A percentile compares a stretch with the other conserved stretches of the same genome.
phyloP scores from a whole-genome alignment of 2,113 vertebrate genomes.

The Mesitornis unicolor region DNA sequence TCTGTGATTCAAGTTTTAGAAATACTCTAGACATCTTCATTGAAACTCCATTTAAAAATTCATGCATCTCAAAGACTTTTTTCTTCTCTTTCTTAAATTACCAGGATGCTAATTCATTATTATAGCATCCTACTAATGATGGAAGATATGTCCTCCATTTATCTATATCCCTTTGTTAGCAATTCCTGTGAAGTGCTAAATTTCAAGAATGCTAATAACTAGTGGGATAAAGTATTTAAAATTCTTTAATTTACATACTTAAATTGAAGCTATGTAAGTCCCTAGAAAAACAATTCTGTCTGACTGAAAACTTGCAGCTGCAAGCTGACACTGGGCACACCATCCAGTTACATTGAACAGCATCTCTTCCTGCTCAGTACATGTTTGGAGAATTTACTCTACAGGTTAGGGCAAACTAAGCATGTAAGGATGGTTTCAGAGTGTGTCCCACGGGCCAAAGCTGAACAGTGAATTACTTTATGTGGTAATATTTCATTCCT shows the following conservation, averaged over 20 bases:
- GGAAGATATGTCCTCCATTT: neutral
- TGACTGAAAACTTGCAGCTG: neutral
- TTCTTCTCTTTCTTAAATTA: neutral
- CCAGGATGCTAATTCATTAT: neutral
- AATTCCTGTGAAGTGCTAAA: neutral
- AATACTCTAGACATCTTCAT: neutral
- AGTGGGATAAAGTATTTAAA: neutral
- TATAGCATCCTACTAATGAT: neutral
- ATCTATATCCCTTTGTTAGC: neutral
- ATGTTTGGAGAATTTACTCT: neutral
- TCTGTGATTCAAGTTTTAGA: neutral
- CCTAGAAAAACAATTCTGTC: neutral
- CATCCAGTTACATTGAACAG: neutral
- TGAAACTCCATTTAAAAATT: neutral
- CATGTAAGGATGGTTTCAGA: neutral
- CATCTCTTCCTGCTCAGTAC: neutral
- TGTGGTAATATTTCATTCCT: neutral
- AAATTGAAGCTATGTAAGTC: neutral
- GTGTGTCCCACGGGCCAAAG: neutral
- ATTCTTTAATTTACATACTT: neutral
- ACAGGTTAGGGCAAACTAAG: neutral
- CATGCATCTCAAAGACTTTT: neutral
- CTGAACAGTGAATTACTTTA: constrained; percentile 12
- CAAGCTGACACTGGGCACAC: neutral
- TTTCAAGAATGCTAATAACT: neutral